Percentiles rank a stretch among this genome's conserved stretches.
phyloP scores from a whole-genome alignment of 2,113 vertebrate genomes.

The Nanorana parkeri region DNA sequence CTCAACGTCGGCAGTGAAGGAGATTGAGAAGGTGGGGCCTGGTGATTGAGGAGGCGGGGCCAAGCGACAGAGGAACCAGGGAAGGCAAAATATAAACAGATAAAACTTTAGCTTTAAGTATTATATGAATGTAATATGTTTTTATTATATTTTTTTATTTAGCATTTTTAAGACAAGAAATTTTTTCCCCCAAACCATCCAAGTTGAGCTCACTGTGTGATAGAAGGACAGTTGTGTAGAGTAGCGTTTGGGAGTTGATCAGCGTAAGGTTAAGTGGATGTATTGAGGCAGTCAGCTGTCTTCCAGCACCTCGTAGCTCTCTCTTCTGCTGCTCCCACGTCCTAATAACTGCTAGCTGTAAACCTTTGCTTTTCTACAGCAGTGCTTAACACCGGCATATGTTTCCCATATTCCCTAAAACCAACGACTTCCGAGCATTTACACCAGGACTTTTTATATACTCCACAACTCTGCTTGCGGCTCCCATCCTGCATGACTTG shows the following conservation, averaged over 20 bases:
- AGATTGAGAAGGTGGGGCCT: no score
- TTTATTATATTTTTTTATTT: no score
- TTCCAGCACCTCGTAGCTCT: slow-evolving; percentile 65
- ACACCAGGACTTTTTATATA: slow-evolving; percentile 66
- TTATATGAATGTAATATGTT: no score
- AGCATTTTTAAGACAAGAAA: no score
- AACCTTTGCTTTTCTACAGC: slow-evolving; percentile 67
- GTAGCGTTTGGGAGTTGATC: neutral
- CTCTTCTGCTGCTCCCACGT: slow-evolving; percentile 63
- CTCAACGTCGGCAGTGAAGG: no score
- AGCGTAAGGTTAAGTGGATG: slow-evolving; percentile 47
- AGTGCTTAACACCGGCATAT: slow-evolving; percentile 66
- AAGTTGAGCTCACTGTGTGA: no score
- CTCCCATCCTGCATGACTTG: slow-evolving; percentile 15
- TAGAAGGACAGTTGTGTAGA: no score
- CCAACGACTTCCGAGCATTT: slow-evolving; percentile 67
- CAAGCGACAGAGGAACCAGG: no score
- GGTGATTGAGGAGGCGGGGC: no score
- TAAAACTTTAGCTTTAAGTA: no score
- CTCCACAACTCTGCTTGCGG: slow-evolving; percentile 12
- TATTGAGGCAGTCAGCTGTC: slow-evolving; percentile 61
- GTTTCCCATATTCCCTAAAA: slow-evolving; percentile 67
- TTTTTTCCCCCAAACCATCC: no score
- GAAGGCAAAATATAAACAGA: no score
- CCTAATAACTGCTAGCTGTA: slow-evolving; percentile 64